A percentile compares a stretch with the other conserved stretches of the same genome.
Evolutionary conservation across 1,140 invertebrate genomes (phyloP).

Genomic region (Trinorchestia longiramus): DNA sequence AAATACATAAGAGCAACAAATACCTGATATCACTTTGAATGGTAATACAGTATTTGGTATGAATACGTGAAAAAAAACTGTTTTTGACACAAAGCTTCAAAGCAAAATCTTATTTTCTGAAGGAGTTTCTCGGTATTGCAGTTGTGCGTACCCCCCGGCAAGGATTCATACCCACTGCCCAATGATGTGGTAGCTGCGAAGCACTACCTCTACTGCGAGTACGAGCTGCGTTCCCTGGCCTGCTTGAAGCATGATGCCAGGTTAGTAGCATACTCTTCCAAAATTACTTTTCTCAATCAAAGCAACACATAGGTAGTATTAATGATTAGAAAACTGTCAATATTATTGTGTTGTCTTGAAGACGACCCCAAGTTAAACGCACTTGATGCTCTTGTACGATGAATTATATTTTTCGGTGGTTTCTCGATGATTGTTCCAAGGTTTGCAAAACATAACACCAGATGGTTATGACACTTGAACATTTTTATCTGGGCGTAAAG

Average conservation of each 20-base stretch:
- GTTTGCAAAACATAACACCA: neutral
- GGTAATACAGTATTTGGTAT: no score
- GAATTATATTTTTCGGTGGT: neutral
- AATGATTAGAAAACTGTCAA: neutral
- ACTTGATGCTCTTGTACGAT: neutral
- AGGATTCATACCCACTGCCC: conserved; percentile 13
- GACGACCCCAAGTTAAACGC: neutral
- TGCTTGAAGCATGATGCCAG: conserved; percentile 38
- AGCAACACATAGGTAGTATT: neutral
- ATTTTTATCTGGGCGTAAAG: neutral
- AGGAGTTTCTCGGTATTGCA: neutral
- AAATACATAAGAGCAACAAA: no score
- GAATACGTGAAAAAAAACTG: no score
- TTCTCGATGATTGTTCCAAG: neutral
- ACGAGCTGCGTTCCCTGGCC: neutral
- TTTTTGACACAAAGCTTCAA: no score
- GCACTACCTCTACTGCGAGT: conserved; percentile 20
- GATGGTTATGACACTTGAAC: neutral
- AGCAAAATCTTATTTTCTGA: neutral
- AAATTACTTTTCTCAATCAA: neutral
- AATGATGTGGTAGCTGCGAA: neutral
- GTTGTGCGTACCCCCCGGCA: neutral
- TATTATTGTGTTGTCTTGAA: neutral
- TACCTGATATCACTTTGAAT: no score
- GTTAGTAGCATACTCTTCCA: neutral